Evolutionary conservation across 2,888 invertebrate species (phyloP), one percentile per base, ranked within the genome.

Genomic region (Limnephilus lunatus): DNA sequence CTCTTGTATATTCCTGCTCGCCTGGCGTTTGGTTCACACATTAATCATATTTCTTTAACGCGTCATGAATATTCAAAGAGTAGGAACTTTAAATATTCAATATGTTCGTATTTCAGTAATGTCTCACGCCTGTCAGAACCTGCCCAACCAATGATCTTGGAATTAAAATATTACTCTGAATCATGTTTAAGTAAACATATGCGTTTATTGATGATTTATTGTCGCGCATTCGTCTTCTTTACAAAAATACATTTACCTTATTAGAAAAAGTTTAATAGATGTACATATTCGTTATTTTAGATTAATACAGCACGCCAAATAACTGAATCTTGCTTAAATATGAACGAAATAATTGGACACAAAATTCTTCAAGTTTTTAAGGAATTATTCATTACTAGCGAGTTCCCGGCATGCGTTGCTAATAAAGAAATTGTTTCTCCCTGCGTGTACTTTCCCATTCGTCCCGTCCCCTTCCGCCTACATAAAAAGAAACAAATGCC

Each of bases 31-130:
- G 31, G 90, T 90, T 90, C 90, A 90, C 90, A 90, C 90, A 90
- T 90, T 85, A 90, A 90, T 90, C 90, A 90, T 90, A 85, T 25
- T 68, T 68, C 85, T 90, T 90, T 53, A 85, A 90, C 90, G 85
- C 90, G n/a, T 85, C 32, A 90, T 90, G 90, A 90, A 90, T 90
- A 90, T 90, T 90, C 90, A 90, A 85, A 90, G 31, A 90, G 83
- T 48, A 30, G 35, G 39, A 90, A 35, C 32, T 85, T 68, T 25
- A 68, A 68, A 68, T 68, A 68, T 90, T 90, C 68, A 35, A 90
- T 82, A 90, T 53, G 35, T 85, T 68, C 80, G 31, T 85, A 85
- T 83, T 53, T 48, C 85, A 32, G 85, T 48, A 48, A 85, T 85
- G 85, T 90, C 90, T 90, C 90, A 90, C 90, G 90, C 35, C 90